Evolutionary conservation across 2,888 invertebrate genomes (phyloP).

Genomic region (Epinotia ramella): DNA sequence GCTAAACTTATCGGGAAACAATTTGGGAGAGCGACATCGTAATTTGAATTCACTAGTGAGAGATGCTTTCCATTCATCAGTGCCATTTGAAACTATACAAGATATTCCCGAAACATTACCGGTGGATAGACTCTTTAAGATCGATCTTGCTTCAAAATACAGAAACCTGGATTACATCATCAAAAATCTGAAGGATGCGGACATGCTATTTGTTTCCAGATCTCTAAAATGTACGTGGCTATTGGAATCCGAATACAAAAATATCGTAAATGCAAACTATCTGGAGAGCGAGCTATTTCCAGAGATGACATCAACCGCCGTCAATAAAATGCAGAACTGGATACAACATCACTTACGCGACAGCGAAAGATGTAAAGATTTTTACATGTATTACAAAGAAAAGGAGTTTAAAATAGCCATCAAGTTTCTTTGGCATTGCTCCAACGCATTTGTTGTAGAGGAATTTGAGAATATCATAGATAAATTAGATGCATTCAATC

Average conservation of each 20-base stretch:
- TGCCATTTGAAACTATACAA: slow-evolving; percentile 32
- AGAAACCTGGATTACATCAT: slow-evolving; percentile 41
- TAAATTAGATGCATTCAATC: slow-evolving; percentile 22
- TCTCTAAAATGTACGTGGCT: slow-evolving; percentile 44
- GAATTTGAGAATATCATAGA: slow-evolving; percentile 24
- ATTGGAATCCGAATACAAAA: slow-evolving; percentile 19
- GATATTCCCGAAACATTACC: slow-evolving; percentile 16
- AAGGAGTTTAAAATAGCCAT: slow-evolving; percentile 29
- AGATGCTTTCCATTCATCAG: slow-evolving; percentile 14
- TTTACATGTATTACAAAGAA: slow-evolving; percentile 42
- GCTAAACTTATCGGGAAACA: slow-evolving; percentile 21
- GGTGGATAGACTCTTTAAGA: slow-evolving; percentile 42
- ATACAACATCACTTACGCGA: slow-evolving; percentile 32
- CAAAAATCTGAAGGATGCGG: slow-evolving; percentile 33
- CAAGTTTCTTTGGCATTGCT: slow-evolving; percentile 42
- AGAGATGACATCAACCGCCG: slow-evolving; percentile 35
- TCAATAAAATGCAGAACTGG: slow-evolving; percentile 38
- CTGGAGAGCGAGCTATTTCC: slow-evolving; percentile 38
- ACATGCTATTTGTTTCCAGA: slow-evolving; percentile 42
- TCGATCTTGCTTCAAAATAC: slow-evolving; percentile 40
- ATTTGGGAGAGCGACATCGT: slow-evolving; percentile 31
- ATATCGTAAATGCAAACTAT: slow-evolving; percentile 17
- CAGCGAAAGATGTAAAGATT: slow-evolving; percentile 30
- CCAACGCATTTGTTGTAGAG: slow-evolving; percentile 27
- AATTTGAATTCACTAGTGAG: slow-evolving; percentile 21